A percentile compares a stretch with the other conserved stretches of the same genome.
phyloP scores from a whole-genome alignment of 1,140 invertebrate genomes.

The Nixonia krombeini region DNA sequence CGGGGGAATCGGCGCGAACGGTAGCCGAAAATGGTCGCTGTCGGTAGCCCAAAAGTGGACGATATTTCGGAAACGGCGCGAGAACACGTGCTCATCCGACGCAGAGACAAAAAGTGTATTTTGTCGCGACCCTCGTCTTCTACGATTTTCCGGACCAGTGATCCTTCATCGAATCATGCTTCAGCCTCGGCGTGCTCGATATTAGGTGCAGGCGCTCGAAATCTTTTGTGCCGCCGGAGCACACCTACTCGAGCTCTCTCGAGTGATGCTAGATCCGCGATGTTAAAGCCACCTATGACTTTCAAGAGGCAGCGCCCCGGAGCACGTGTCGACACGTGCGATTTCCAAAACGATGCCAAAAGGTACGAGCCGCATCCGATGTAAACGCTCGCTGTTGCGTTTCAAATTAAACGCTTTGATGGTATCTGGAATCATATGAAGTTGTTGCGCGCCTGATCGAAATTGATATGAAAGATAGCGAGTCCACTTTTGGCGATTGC shows the following conservation, averaged over 20 bases:
- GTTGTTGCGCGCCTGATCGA: too few relatives aligned
- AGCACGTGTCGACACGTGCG: constrained; percentile 61
- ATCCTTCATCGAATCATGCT: constrained; percentile 57
- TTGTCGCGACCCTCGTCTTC: constrained; percentile 24
- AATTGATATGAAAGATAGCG: too few relatives aligned
- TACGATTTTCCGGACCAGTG: constrained; percentile 49
- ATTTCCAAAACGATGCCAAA: too few relatives aligned
- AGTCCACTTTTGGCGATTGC: too few relatives aligned
- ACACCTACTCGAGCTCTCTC: constrained; percentile 25
- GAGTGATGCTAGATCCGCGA: constrained; percentile 30
- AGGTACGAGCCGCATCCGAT: constrained; percentile 16
- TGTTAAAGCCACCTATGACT: constrained; percentile 50
- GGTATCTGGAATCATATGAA: too few relatives aligned
- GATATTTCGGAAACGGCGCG: too few relatives aligned
- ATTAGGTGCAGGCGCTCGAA: constrained; percentile 33
- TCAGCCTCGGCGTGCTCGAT: constrained; percentile 39
- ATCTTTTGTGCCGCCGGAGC: constrained; percentile 47
- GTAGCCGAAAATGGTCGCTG: too few relatives aligned
- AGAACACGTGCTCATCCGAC: too few relatives aligned
- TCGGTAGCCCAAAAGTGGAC: too few relatives aligned
- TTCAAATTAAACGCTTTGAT: too few relatives aligned
- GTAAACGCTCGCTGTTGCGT: too few relatives aligned
- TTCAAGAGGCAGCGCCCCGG: constrained; percentile 50
- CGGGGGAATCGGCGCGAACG: too few relatives aligned
- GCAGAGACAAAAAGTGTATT: constrained; percentile 34